phyloP scores from a whole-genome alignment of 2,797 vertebrate genomes.

The Rhinella marina region DNA sequence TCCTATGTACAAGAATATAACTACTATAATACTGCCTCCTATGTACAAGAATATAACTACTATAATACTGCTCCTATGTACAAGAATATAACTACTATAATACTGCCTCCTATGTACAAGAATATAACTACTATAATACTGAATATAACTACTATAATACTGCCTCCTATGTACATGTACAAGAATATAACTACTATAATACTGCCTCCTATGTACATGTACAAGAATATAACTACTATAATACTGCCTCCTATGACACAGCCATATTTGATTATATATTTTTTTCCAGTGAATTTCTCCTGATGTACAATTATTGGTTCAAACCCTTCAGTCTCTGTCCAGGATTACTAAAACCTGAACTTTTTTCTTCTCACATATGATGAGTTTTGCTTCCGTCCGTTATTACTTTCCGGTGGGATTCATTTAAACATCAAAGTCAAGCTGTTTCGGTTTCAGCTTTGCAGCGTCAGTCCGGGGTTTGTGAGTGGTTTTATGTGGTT shows the following conservation, averaged over 20 bases:
- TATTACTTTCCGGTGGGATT: constrained; percentile 56
- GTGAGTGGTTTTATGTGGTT: constrained; percentile 39
- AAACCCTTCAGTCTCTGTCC: not conserved
- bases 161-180: constrained; percentile 9
- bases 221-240: constrained; percentile 8
- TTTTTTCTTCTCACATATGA: constrained; percentile 38
- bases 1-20: constrained; percentile 6
- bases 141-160: constrained; percentile 24
- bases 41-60: constrained; percentile 18
- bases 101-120: constrained; percentile 1
- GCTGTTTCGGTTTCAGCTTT: constrained; percentile 48
- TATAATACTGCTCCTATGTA: constrained; percentile 5
- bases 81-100: constrained; percentile 32
- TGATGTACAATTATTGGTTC: not conserved
- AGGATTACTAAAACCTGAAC: constrained; percentile 12
- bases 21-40: constrained; percentile 2
- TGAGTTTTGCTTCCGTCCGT: constrained; percentile 51
- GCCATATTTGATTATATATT: not conserved
- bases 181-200: constrained; percentile 15
- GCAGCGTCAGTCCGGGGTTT: constrained; percentile 20
- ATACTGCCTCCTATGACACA: not conserved
- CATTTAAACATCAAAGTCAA: constrained; percentile 62
- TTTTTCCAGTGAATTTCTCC: not conserved
- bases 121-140: constrained; percentile 27
- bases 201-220: not conserved